These are phyloP conservation scores for Phyllostomus hastatus DNA, from an alignment of 2,113 vertebrate genomes.

Conservation along the genomic window DNA sequence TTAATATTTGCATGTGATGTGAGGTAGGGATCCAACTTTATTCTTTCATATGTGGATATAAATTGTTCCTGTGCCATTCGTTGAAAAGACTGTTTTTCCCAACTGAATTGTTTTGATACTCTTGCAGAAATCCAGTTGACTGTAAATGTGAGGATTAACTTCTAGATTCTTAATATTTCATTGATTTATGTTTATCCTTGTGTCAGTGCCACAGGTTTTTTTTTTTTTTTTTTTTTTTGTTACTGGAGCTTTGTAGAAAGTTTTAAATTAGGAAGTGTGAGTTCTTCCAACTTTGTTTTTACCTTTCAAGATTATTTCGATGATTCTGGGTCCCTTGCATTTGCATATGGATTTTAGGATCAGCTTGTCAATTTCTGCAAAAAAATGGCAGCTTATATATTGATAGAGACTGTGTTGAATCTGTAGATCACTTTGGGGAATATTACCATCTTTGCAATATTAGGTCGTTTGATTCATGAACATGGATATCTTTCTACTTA, in stretches of 20 bases:
- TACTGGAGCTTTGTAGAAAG: background rate
- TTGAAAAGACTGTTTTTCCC: background rate
- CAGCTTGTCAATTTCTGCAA: background rate
- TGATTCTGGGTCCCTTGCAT: background rate
- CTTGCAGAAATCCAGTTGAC: background rate
- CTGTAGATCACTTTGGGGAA: background rate
- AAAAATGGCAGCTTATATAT: background rate
- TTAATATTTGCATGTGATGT: background rate
- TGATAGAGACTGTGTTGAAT: background rate
- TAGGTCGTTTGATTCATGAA: background rate
- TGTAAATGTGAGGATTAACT: background rate
- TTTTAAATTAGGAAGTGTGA: background rate
- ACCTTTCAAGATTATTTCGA: background rate
- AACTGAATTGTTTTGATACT: background rate
- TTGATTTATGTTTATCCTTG: background rate
- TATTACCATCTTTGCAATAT: background rate
- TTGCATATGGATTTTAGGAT: background rate
- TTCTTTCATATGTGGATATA: background rate
- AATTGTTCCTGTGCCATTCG: background rate
- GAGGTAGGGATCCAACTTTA: background rate
- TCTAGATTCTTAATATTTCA: background rate
- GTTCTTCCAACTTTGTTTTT: background rate
- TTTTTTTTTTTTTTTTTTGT: background rate
- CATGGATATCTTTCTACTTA: background rate
- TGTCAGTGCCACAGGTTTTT: background rate